Base-by-base conservation (phyloP, 2,797 vertebrate genomes). In the Clarias platycephalus region DNA sequence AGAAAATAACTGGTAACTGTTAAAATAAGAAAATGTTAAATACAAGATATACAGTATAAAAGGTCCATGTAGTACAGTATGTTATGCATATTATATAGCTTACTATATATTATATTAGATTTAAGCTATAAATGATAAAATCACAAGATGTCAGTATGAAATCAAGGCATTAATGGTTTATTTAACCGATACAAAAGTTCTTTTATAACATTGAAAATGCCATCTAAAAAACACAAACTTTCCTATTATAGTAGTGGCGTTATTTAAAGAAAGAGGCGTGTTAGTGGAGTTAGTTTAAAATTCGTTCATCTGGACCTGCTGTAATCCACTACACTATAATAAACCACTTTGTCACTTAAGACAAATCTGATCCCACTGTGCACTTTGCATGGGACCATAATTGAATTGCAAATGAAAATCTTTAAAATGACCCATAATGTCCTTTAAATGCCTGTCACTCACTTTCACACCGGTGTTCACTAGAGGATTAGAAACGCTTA, bases 371-470 rank as follows among this genome's bases (percentile, higher is more conserved):
- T 20, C 40, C 18, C 12, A 13, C 40, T 79, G 76, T 63, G 58
- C 37, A 63, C 16, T 63, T 60, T 24, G 26, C 28, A 13, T n/a
- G 0, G 7, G 15, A 55, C n/a, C 6, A 20, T 55, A 62, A 60
- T 77, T 1, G 1, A n/a, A 40, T 8, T 78, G 24, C 5, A 44
- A 24, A 78, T 58, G 34, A 66, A 63, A 64, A 80, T 68, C 64
- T 81, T 49, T 34, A 80, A 49, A 63, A 49, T 64, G 0, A 26
- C 37, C n/a, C 77, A 80, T 64, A 49, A 44, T 64, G 37, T 49
- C n/a, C 77, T 80, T 44, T 49, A 80, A 44, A 53, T 80, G 62
- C 16, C 78, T 49, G 37, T 80, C 78, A 80, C 2, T 53, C 74
- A 67, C 55, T 37, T 67, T 53, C 67, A 80, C 9, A 66, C 62